Base-by-base conservation (phyloP, 2,113 vertebrate genomes). In the Amia ocellicauda region DNA sequence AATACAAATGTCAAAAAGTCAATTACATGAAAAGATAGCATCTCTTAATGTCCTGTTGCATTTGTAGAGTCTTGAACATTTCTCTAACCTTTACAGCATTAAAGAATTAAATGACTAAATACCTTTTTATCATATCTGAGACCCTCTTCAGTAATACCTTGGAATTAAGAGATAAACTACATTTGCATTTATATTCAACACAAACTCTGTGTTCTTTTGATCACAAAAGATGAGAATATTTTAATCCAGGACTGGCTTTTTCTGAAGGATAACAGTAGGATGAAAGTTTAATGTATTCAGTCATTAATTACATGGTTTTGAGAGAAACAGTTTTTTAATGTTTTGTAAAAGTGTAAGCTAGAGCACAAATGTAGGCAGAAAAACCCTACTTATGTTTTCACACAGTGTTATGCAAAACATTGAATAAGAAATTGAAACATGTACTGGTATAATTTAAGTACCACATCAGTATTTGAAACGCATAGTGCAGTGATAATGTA, bases 151-250 rank as follows among this genome's bases (percentile, higher is more conserved):
- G 54, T 57, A 51, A 66, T 65, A 69, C 43, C 51, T 56, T 54
- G 67, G 43, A 17, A 47, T 47, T 47, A 47, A 62, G 63, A 64
- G 63, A 69, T 66, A 55, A 66, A 63, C 65, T 23, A 47, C 43
- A 74, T 68, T 74, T 60, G 65, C 72, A 74, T 74, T 65, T 70
- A 61, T 75, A 70, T 73, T 73, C 67, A 62, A 58, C 68, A 58
- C 45, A 64, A 70, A 31, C 53, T 60, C 64, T 64, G 67, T 66
- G 43, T 26, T 66, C 63, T 64, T 68, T 50, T 58, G 59, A 73
- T 58, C 62, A 73, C 72, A 70, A 72, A 70, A 73, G 47, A 64
- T 66, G 58, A 65, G 59, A 45, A 62, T 49, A 49, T 63, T 74
- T 74, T 74, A 68, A 68, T 65, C 67, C 60, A 58, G 61, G 60